Percentiles rank a stretch among this genome's conserved stretches.
Evolutionary conservation across 2,797 vertebrate species (phyloP).

Genomic region (Nannoperca obscura): DNA sequence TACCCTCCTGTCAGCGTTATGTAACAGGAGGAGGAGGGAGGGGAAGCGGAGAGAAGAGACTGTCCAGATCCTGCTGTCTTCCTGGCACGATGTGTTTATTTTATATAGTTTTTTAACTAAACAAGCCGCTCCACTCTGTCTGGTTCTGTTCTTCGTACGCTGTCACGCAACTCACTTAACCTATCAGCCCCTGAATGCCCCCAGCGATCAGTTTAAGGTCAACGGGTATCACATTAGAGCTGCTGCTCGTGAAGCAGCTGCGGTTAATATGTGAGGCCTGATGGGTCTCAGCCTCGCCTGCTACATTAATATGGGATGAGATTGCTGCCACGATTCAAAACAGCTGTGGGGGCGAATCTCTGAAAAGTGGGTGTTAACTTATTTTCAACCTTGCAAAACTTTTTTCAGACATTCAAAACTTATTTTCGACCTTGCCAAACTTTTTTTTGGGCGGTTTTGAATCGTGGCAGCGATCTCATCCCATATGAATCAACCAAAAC

Average conservation of each 20-base stretch:
- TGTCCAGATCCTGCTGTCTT: constrained; percentile 67
- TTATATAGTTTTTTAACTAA: constrained; percentile 44
- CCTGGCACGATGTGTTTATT: constrained; percentile 41
- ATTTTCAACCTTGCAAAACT: too few relatives aligned
- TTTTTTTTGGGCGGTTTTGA: too few relatives aligned
- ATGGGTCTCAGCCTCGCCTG: constrained; percentile 23
- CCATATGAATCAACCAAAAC: neutral
- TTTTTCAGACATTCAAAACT: too few relatives aligned
- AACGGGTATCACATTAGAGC: constrained; percentile 31
- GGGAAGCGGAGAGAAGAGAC: constrained; percentile 42
- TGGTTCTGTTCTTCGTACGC: constrained; percentile 31
- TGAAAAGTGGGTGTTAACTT: too few relatives aligned
- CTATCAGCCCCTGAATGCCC: constrained; percentile 35
- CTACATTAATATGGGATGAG: neutral
- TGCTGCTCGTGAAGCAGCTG: constrained; percentile 27
- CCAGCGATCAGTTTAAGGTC: constrained; percentile 13
- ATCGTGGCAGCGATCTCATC: too few relatives aligned
- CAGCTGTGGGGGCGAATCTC: too few relatives aligned
- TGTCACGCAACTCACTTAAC: constrained; percentile 14
- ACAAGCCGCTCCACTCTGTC: constrained; percentile 62
- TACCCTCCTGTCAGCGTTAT: constrained; percentile 57
- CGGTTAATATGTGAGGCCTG: constrained; percentile 28
- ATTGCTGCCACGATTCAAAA: too few relatives aligned
- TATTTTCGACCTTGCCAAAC: too few relatives aligned
- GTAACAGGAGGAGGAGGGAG: constrained; percentile 52